A percentile compares a stretch with the other conserved stretches of the same genome.
phyloP scores from a whole-genome alignment of 2,797 vertebrate genomes.

The Calcarius lapponicus region DNA sequence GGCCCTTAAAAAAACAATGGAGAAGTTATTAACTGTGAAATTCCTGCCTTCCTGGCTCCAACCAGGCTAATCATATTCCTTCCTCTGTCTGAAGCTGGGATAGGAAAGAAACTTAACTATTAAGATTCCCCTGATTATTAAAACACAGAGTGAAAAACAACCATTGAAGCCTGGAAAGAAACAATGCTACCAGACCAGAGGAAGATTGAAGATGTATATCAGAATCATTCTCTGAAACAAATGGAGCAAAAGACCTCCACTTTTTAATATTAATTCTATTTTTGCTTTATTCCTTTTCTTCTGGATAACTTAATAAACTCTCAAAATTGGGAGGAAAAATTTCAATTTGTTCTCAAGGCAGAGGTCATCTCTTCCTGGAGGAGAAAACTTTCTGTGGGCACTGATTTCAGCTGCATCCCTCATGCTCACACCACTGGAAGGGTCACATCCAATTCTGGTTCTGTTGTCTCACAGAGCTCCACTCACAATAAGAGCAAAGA shows the following conservation, averaged over 20 bases:
- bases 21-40: conserved; percentile 64
- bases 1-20: conserved; percentile 52
- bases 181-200: background rate
- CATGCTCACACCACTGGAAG: background rate
- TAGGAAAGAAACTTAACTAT: conserved; percentile 20
- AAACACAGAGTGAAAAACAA: background rate
- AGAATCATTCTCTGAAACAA: background rate
- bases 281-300: background rate
- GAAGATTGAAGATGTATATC: fast-evolving
- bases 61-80: conserved; percentile 50
- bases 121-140: background rate
- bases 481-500: background rate
- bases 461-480: background rate
- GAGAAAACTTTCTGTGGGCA: background rate
- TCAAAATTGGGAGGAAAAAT: background rate
- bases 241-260: background rate
- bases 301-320: background rate
- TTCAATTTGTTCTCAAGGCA: background rate
- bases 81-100: conserved; percentile 41
- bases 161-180: background rate
- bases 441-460: background rate
- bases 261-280: background rate
- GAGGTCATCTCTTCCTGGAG: background rate
- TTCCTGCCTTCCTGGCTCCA: conserved; percentile 62
- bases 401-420: background rate